Evolutionary conservation across 2,797 vertebrate species (phyloP), one percentile per base, ranked within the genome.

Genomic region (Diplodus puntazzo): DNA sequence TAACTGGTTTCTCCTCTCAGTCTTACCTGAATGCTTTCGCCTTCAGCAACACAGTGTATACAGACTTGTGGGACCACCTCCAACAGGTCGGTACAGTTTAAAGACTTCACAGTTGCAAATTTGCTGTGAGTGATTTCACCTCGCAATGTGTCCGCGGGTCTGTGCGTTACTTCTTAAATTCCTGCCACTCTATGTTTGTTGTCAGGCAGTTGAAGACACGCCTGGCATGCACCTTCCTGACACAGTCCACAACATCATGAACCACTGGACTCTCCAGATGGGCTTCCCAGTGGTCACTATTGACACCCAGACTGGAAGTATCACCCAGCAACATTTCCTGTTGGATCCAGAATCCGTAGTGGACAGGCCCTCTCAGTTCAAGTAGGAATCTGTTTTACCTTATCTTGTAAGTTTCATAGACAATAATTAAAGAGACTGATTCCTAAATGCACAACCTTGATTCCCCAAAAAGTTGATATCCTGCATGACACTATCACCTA

Each of bases 201-300:
- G 10, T 21, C 89, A 99, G 98, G 97, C 95, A 0, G 96, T 96
- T 20, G 0, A 64, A 0, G 3, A 2, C 0, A 83, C 69, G 2
- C 0, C 50, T 11, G 3, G 0, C 0, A 0, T 95, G 20, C 0
- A 0, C 0, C 89, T 98, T 57, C 97, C 97, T 0, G 0, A 0
- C 48, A 21, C 0, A 0, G 85, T 99, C 80, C 71, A 90, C 0
- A 0, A 46, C 23, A 98, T 99, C 90, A 99, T 99, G 98, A 95
- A 97, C 76, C 95, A 94, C 72, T 99, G 98, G 98, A 97, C 90
- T 0, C 96, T 98, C 43, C 98, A 99, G 90, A 99, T 99, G 98
- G 98, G 98, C 68, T 99, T 97, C 82, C 98, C 98, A 0, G 84
- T 99, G 59, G 87, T 99, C 73, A 97, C 95, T 0, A 92, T 98